Evolutionary conservation across 2,888 invertebrate genomes (phyloP), one percentile per base, ranked within the genome.

Genomic region (Penaeus monodon): DNA sequence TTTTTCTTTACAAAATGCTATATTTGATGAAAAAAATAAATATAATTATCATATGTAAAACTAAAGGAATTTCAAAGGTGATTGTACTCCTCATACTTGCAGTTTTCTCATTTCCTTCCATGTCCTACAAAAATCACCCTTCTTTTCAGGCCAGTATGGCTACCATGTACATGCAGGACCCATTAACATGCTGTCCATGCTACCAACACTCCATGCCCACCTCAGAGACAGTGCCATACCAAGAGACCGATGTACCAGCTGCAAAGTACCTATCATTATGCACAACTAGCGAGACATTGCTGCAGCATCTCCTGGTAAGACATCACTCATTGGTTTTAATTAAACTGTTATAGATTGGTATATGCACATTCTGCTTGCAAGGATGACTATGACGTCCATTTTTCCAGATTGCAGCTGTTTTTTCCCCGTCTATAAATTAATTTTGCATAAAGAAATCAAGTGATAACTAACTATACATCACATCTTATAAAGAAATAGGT

Each of bases 201-300:
- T 87, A 84, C 73, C 83, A 86, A 49, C 82, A 77, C 64, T 66
- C 82, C 22, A 63, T 86, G n/a, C 77, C 66, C 27, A 73, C 73
- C 20, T 64, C 78, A 70, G 68, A 10, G 73, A 74, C 24, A 68
- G 66, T 49, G 14, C 81, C 49, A 10, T 73, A 49, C 33, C 66
- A 73, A 22, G 82, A 84, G 44, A 70, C 33, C 12, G 86, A 82
- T 81, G 81, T 82, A 57, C 79, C 73, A 24, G 74, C 83, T n/a
- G 87, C 87, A 27, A 87, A 87, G 33, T 87, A 87, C 68, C 83
- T 87, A 22, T 79, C 83, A 57, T n/a, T 84, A 87, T 65, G 70
- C 83, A 20, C 87, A 87, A 44, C 64, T 87, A 29, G 87, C 87
- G 29, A n/a, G 83, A 84, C 29, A 87, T 87, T 66, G 87, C 87